These are phyloP conservation scores for Linnaemya tessellans DNA, from an alignment of 2,888 invertebrate species.

Conservation along the genomic window DNA sequence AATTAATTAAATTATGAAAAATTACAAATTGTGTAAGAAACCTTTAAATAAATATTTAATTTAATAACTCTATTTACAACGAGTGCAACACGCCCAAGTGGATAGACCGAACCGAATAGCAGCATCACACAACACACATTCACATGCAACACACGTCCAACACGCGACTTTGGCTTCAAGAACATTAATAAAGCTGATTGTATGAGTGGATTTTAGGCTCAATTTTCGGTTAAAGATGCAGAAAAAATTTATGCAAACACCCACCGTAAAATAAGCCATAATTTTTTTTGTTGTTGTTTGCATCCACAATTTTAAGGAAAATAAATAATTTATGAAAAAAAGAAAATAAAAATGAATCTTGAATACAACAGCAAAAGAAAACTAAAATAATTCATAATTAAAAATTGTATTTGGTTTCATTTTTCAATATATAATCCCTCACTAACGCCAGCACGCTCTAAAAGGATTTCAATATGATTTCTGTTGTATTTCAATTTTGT, in stretches of 20 bases:
- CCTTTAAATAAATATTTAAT: conserved; percentile 69
- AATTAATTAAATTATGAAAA: conserved; percentile 65
- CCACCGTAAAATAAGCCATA: conserved; percentile 67
- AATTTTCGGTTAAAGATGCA: not conserved
- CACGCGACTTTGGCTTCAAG: conserved; percentile 55
- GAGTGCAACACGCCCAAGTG: conserved; percentile 48
- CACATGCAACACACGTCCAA: conserved; percentile 59
- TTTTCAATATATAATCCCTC: conserved; percentile 22
- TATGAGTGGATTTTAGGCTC: not conserved
- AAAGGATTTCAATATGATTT: conserved; percentile 31
- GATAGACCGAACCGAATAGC: conserved; percentile 29
- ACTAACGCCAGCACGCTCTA: conserved; percentile 20
- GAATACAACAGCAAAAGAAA: conserved; percentile 3
- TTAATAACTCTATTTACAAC: conserved; percentile 57
- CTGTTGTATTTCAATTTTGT: conserved; percentile 20
- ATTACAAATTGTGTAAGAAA: conserved; percentile 57
- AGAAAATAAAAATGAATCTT: conserved; percentile 14
- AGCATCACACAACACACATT: conserved; percentile 28
- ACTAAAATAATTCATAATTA: conserved; percentile 29
- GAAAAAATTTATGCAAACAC: conserved; percentile 50
- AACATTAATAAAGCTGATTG: conserved; percentile 16
- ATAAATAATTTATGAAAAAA: conserved; percentile 40
- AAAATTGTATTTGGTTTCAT: conserved; percentile 55
- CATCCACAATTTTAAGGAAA: conserved; percentile 31
- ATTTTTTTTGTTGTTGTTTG: conserved; percentile 16